phyloP scores from a whole-genome alignment of 37 sponge, comb jelly and placozoan genomes.

The Agelas oroides region DNA sequence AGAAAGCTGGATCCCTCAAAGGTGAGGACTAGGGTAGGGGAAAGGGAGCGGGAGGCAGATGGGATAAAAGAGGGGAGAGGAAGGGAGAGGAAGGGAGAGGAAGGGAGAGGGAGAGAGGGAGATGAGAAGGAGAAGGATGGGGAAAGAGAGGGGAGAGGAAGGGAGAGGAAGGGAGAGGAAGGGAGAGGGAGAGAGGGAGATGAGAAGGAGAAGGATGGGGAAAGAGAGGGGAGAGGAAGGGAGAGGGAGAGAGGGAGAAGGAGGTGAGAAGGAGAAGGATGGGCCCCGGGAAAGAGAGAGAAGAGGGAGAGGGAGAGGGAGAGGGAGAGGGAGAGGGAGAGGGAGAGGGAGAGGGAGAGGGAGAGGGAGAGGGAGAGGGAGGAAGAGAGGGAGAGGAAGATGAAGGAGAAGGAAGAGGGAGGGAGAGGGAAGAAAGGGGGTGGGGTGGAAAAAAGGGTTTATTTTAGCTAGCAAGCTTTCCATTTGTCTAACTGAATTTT shows the following conservation, averaged over 20 bases:
- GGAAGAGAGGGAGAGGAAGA: conserved; percentile 1
- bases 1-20: conserved; percentile 58
- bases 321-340: conserved; percentile 20
- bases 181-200: too few species aligned
- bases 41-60: too few species aligned
- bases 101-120: too few species aligned
- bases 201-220: too few species aligned
- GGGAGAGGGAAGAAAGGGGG: not conserved
- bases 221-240: not conserved
- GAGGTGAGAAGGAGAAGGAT: too few species aligned
- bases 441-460: not conserved
- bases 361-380: conserved; percentile 3
- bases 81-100: not conserved
- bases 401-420: too few species aligned
- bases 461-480: not conserved
- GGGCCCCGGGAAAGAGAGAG: too few species aligned
- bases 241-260: too few species aligned
- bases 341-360: conserved; percentile 15
- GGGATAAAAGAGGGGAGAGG: not conserved
- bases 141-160: not conserved
- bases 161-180: not conserved
- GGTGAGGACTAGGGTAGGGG: not conserved
- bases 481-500: not conserved
- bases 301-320: too few species aligned
- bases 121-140: too few species aligned